Percentiles rank a stretch among this genome's conserved stretches.
Evolutionary conservation across 2,888 invertebrate genomes (phyloP).

Genomic region (Hipparchia sbordonii): DNA sequence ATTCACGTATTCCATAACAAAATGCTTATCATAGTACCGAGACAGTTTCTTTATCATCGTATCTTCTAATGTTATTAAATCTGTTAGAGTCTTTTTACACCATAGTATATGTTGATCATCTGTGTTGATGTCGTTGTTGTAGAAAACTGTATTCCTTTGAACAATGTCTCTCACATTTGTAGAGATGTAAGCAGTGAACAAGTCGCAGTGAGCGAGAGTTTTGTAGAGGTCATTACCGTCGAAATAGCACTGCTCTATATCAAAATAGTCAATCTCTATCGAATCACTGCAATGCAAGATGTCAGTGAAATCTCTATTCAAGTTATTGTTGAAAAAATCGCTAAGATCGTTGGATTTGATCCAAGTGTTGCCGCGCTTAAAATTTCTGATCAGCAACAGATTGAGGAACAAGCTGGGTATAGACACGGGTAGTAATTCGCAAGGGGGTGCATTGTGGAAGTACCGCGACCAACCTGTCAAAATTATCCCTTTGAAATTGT

Average conservation of each 20-base stretch:
- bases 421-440: conserved; percentile 85
- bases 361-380: conserved; percentile 46
- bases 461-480: conserved; percentile 89
- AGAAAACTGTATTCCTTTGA: conserved; percentile 30
- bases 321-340: conserved; percentile 45
- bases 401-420: conserved; percentile 85
- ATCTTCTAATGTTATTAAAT: conserved; percentile 43
- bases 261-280: conserved; percentile 38
- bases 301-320: conserved; percentile 44
- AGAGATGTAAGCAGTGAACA: conserved; percentile 36
- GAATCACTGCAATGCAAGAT: conserved; percentile 45
- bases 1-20: conserved; percentile 52
- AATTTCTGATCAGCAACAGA: conserved; percentile 73
- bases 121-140: not conserved
- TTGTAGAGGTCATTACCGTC: conserved; percentile 47
- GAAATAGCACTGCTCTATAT: conserved; percentile 48
- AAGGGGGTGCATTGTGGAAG: conserved; percentile 85
- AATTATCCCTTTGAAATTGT: conserved; percentile 84
- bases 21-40: conserved; percentile 47
- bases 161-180: conserved; percentile 25
- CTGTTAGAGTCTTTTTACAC: conserved; percentile 41
- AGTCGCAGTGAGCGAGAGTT: conserved; percentile 40
- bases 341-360: conserved; percentile 34
- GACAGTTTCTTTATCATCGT: conserved; percentile 41
- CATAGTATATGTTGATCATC: conserved; percentile 42